phyloP scores from a whole-genome alignment of 2,113 vertebrate species.

The Myotis lucifugus region DNA sequence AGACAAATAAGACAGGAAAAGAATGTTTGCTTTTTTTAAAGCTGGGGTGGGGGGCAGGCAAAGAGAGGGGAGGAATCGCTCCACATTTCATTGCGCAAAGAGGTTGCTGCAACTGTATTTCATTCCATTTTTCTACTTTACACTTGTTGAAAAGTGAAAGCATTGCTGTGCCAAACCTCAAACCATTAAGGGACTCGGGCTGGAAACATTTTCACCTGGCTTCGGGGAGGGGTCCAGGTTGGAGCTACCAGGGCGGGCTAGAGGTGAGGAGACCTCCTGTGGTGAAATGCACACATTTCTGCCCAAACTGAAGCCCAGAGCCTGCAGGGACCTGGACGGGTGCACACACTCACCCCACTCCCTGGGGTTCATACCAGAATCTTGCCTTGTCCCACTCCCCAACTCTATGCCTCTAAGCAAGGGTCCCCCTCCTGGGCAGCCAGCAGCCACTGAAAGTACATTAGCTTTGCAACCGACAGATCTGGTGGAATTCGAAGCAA shows the following conservation, averaged over 20 bases:
- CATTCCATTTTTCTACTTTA: neutral
- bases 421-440: neutral
- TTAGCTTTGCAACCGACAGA: neutral
- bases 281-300: neutral
- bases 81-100: neutral
- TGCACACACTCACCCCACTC: neutral
- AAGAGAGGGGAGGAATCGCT: neutral
- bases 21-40: slow-evolving; percentile 69
- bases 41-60: neutral
- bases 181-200: slow-evolving; percentile 18
- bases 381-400: neutral
- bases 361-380: neutral
- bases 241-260: neutral
- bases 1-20: slow-evolving; percentile 73
- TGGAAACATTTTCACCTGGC: slow-evolving; percentile 63
- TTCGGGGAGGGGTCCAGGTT: neutral
- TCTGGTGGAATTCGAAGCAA: slow-evolving; percentile 45
- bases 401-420: neutral
- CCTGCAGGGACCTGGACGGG: neutral
- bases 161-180: slow-evolving; percentile 61
- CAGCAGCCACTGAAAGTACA: neutral
- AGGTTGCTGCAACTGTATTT: slow-evolving; percentile 35
- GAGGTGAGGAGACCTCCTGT: neutral
- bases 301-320: neutral
- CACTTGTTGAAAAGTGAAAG: slow-evolving; percentile 60